Conservation (phyloP, 2,797 vertebrate genomes). For the Tinamus major region DNA sequence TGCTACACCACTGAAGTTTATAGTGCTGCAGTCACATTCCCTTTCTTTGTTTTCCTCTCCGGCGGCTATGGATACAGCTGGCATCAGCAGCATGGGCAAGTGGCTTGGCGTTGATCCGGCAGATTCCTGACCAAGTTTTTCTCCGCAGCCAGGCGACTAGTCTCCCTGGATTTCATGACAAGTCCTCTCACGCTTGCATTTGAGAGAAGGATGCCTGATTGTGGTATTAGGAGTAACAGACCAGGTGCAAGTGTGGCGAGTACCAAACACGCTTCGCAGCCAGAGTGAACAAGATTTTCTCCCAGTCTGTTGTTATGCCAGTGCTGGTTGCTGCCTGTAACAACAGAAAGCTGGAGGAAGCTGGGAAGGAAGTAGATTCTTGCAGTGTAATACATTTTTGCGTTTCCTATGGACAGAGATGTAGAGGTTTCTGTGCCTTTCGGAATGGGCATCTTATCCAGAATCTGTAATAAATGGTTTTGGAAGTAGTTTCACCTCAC, state of each 20-base stretch:
- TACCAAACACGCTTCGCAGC: not conserved
- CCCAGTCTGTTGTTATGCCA: not conserved
- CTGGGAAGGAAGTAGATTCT: not conserved
- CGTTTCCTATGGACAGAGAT: rapidly evolving
- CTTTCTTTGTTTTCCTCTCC: not conserved
- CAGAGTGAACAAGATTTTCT: rapidly evolving
- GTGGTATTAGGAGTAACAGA: not conserved
- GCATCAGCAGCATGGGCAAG: not conserved
- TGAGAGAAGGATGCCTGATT: not conserved
- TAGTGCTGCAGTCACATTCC: not conserved
- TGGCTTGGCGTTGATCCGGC: not conserved
- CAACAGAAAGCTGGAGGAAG: not conserved
- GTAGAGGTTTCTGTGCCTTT: not conserved
- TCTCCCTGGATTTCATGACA: not conserved
- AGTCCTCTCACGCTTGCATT: rapidly evolving
- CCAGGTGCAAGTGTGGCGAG: not conserved
- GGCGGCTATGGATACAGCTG: not conserved
- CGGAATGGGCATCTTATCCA: not conserved
- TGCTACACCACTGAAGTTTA: not conserved
- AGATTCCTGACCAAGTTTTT: not conserved
- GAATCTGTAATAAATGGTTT: not conserved
- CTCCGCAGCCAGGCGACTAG: not conserved
- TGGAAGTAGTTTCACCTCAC: not conserved
- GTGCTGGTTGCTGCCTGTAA: not conserved
- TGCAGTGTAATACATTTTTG: not conserved